Evolutionary conservation across 2,888 invertebrate species (phyloP).

Genomic region (Oasisia sp.): DNA sequence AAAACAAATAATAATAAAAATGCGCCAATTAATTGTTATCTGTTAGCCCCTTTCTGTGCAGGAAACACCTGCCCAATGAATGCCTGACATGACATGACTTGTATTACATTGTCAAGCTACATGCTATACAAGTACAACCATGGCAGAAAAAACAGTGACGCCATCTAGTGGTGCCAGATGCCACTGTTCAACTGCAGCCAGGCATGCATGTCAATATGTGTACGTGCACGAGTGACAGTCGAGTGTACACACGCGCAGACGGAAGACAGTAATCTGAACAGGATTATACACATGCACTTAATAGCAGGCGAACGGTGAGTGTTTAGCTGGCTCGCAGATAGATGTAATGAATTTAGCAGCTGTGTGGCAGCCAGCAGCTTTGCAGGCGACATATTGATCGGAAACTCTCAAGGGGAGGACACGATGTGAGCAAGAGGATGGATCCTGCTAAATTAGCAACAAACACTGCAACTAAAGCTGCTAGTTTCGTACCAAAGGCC

Average conservation of each 20-base stretch:
- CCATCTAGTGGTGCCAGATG: background rate
- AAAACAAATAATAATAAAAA: background rate
- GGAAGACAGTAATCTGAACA: conserved; percentile 10
- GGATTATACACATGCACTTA: conserved; percentile 11
- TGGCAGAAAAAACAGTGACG: background rate
- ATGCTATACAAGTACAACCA: background rate
- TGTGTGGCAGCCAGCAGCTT: conserved; percentile 11
- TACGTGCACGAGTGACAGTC: background rate
- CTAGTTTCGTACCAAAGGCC: background rate
- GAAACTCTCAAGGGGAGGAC: background rate
- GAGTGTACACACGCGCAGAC: background rate
- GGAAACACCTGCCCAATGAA: background rate
- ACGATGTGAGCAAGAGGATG: conserved; percentile 10
- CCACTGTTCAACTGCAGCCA: background rate
- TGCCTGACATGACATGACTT: background rate
- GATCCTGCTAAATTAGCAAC: conserved; percentile 13
- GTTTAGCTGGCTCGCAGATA: background rate
- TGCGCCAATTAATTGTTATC: background rate
- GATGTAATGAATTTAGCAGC: conserved; percentile 17
- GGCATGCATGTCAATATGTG: background rate
- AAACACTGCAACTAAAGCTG: conserved; percentile 2
- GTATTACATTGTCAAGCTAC: background rate
- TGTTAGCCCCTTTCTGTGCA: background rate
- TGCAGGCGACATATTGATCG: conserved; percentile 17
- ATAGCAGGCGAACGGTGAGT: conserved; percentile 17